phyloP scores from a whole-genome alignment of 2,888 invertebrate genomes.

The Ennomos erosarius region DNA sequence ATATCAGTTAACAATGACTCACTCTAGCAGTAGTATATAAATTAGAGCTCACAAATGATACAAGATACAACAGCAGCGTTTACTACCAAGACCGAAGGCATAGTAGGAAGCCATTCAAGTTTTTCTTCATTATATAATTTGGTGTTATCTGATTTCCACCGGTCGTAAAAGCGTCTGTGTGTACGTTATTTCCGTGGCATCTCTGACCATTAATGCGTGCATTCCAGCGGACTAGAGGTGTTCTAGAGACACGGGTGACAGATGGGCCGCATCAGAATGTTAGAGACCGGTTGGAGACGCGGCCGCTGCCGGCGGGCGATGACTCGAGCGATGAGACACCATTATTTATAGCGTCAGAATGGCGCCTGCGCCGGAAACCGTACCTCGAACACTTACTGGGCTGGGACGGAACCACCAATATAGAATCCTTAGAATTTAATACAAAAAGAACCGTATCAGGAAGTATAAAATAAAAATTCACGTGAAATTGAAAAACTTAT shows the following conservation, averaged over 20 bases:
- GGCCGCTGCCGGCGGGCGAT: constrained; percentile 70
- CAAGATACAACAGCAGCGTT: constrained; percentile 22
- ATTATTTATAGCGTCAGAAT: constrained; percentile 79
- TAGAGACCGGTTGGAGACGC: constrained; percentile 53
- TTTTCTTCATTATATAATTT: constrained; percentile 39
- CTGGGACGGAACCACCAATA: constrained; percentile 67
- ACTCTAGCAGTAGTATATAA: constrained; percentile 8
- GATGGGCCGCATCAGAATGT: constrained; percentile 68
- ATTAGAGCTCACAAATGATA: constrained; percentile 12
- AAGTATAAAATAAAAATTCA: background rate
- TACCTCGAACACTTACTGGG: constrained; percentile 66
- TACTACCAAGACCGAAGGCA: constrained; percentile 22
- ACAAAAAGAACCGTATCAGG: constrained; percentile 7
- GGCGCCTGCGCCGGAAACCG: constrained; percentile 80
- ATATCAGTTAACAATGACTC: constrained; percentile 20
- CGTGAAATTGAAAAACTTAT: no score
- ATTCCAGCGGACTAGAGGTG: constrained; percentile 31
- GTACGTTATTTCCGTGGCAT: constrained; percentile 32
- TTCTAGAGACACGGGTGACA: constrained; percentile 57
- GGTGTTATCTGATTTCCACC: constrained; percentile 27
- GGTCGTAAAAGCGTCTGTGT: constrained; percentile 24
- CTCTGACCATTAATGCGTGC: constrained; percentile 30
- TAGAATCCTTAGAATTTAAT: constrained; percentile 35
- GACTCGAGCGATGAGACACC: constrained; percentile 79
- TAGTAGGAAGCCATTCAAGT: constrained; percentile 48